phyloP scores from a whole-genome alignment of 2,888 invertebrate genomes.

The Leucozona laternaria region DNA sequence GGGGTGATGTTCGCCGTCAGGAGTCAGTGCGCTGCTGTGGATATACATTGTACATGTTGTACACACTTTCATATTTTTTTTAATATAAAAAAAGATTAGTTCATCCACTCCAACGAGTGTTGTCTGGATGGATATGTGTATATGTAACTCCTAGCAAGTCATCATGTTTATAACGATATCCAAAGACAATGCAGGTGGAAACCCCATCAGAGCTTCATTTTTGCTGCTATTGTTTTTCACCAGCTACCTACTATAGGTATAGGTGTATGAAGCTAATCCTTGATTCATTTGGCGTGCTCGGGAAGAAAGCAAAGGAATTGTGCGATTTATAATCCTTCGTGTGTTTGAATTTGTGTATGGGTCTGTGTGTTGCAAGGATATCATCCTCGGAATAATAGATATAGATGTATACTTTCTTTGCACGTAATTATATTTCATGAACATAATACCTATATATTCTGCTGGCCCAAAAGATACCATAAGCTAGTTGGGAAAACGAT shows the following conservation, averaged over 20 bases:
- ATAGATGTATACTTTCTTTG: conserved; percentile 63
- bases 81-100: conserved; percentile 21
- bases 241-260: neutral
- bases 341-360: neutral
- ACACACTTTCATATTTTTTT: conserved; percentile 42
- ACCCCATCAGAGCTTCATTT: conserved; percentile 13
- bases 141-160: conserved; percentile 2
- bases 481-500: no score
- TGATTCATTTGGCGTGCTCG: conserved; percentile 25
- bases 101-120: conserved; percentile 25
- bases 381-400: conserved; percentile 21
- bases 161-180: conserved; percentile 1
- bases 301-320: conserved; percentile 23
- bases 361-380: neutral
- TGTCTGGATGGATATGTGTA: conserved; percentile 25
- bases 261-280: conserved; percentile 44
- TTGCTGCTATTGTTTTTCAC: conserved; percentile 48
- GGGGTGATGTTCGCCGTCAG: neutral
- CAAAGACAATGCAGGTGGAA: conserved; percentile 29
- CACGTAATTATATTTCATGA: conserved; percentile 58
- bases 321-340: conserved; percentile 12
- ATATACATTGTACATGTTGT: neutral
- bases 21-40: conserved; percentile 46
- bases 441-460: conserved; percentile 46
- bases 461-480: neutral